Base-by-base conservation (phyloP, 1,140 invertebrate genomes). In the Drosophila sechellia region DNA sequence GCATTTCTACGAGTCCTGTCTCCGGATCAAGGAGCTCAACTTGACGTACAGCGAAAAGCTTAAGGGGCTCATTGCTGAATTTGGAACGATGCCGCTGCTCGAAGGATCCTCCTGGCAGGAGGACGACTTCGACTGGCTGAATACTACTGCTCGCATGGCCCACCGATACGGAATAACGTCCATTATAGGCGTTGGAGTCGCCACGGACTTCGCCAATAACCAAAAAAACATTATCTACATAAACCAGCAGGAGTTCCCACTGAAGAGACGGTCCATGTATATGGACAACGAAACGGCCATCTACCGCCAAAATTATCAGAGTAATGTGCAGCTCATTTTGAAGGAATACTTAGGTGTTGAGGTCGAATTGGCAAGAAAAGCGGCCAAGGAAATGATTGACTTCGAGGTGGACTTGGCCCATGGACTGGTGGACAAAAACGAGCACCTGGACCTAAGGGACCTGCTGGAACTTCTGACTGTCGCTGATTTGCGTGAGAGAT, bases 351-450 rank as follows among this genome's bases (percentile, higher is more conserved):
- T 91, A 34, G 71, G 48, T 4, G 37, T 91, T 1, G 2, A 65
- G 0, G 15, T 15, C 10, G 3, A 64, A 13, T 12, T 81, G 48
- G 79, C 79, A 3, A 37, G 40, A 0, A 0, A 49, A n/a, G 73
- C 77, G 4, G 85, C 90, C 15, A 42, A 37, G 4, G 81, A 91
- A 37, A 27, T 91, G 0, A 2, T 91, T 3, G 39, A 91, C 12
- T 87, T 91, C 40, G 90, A 91, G 59, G 65, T 87, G 13, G 46
- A 66, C 12, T 61, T 91, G 8, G 89, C 90, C 4, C 13, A 45
- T 2, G 89, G 85, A 0, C 25, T 90, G 0, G 4, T 61, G 1
- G 63, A 86, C 55, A 64, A 76, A 0, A 55, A 20, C 5, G 46
- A 77, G 1, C 81, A 63, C 8, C 6, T 53, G 13, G 55, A 68